Evolutionary conservation across 2,797 vertebrate species (phyloP), one percentile per base, ranked within the genome.

Genomic region (Hyperoplus lanceolatus): DNA sequence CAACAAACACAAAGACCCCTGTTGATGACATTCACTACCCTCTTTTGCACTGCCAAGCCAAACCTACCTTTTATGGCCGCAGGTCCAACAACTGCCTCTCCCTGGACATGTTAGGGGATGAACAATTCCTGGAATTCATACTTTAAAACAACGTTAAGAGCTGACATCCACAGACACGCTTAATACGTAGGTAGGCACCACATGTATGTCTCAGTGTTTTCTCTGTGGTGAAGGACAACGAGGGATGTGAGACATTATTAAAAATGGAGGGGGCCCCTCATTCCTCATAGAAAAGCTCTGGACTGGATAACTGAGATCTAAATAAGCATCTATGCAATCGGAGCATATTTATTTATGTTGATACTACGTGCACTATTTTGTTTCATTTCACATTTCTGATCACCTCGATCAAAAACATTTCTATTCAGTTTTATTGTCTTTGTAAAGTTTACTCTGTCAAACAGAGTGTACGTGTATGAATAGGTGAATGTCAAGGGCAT

Each of bases 1-100:
- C 94, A 39, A 81, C 86, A 38, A 93, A 93, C 67, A 81, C 94
- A 63, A 91, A 92, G 77, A 73, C 81, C 68, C 92, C 90, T 0
- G 81, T 81, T 58, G 95, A 87, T 0, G 45, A 69, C 58, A 92
- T 87, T 60, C 95, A 95, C 51, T 94, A 94, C 80, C 93, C 95
- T 0, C 86, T 86, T 41, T 87, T 92, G 0, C 93, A 95, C 84
- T 95, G 89, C 87, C 93, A 95, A 81, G 91, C 88, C 76, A 96
- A 95, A 87, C 94, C 96, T 64, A 94, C 92, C 41, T 96, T 96
- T 84, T 94, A 93, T 0, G 94, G 95, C 70, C 96, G 95, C 66
- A 89, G 95, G 85, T 95, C 97, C 58, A 89, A 88, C 73, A 96
- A 96, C 92, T 95, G 95, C 89, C 92, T 96, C 79, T 95, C 95